Evolutionary conservation across 2,113 vertebrate species (phyloP).

Genomic region (Melanotaenia duboulayi): DNA sequence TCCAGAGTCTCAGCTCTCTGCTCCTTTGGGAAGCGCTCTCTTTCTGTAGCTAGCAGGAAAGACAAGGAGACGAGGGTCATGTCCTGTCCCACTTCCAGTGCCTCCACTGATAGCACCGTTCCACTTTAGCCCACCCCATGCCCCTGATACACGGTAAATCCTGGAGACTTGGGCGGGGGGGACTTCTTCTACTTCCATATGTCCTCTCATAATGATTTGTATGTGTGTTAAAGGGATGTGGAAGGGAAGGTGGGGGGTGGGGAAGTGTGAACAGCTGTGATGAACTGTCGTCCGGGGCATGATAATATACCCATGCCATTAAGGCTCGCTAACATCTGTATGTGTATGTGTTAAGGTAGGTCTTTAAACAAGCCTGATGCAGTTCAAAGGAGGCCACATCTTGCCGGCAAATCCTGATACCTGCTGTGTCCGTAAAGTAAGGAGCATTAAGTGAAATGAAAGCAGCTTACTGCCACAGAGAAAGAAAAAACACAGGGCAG

Average conservation of each 20-base stretch:
- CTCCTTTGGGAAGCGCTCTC: constrained; percentile 70
- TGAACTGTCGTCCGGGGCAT: constrained; percentile 69
- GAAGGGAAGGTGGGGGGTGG: constrained; percentile 27
- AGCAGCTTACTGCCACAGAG: constrained; percentile 29
- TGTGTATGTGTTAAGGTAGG: constrained; percentile 32
- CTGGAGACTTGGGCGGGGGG: constrained; percentile 43
- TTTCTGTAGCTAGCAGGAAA: constrained; percentile 40
- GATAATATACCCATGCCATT: constrained; percentile 72
- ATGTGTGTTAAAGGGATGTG: constrained; percentile 46
- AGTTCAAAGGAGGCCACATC: constrained; percentile 71
- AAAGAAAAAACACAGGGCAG: constrained; percentile 29
- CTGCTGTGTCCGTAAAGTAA: constrained; percentile 70
- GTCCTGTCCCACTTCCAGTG: constrained; percentile 56
- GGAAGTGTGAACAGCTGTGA: constrained; percentile 79
- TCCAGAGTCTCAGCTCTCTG: constrained; percentile 72
- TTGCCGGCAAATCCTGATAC: constrained; percentile 54
- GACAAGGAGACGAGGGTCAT: constrained; percentile 56
- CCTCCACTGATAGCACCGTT: constrained; percentile 46
- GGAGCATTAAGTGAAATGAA: constrained; percentile 61
- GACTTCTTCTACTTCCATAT: constrained; percentile 40
- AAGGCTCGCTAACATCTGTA: constrained; percentile 67
- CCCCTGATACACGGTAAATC: constrained; percentile 48
- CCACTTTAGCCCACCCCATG: constrained; percentile 3
- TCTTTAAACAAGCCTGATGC: constrained; percentile 55
- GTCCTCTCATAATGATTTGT: constrained; percentile 68